Conservation (phyloP, 2,113 vertebrate species). For the Toxotes chatareus region DNA sequence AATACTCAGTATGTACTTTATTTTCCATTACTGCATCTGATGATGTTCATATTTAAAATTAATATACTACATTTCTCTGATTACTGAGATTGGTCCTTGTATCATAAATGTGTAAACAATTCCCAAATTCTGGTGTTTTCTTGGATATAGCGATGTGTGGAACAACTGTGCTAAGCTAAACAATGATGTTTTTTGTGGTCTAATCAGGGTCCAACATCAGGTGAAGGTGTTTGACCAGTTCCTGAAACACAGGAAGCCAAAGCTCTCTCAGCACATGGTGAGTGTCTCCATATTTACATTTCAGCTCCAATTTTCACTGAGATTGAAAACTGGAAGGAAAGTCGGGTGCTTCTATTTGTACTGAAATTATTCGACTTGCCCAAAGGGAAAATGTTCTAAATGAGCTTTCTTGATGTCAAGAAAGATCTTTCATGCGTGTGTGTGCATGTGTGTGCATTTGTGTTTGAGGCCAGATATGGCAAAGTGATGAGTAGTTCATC, state of each 20-base stretch:
- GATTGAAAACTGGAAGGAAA: neutral
- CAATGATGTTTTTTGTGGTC: neutral
- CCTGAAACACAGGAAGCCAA: constrained; percentile 81
- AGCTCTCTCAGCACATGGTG: constrained; percentile 82
- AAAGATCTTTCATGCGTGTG: neutral
- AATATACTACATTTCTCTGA: too few species aligned
- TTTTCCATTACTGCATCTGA: too few species aligned
- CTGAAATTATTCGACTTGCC: neutral
- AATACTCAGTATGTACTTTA: neutral
- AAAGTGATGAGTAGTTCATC: constrained; percentile 42
- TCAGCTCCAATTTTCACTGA: neutral
- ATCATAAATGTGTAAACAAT: too few species aligned
- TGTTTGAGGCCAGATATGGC: constrained; percentile 14
- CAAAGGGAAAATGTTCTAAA: neutral
- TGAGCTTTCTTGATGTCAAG: neutral
- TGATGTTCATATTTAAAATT: neutral
- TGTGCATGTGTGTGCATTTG: neutral
- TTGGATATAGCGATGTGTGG: neutral
- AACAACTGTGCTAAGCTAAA: neutral
- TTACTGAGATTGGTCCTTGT: too few species aligned
- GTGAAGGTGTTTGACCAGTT: constrained; percentile 82
- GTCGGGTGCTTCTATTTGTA: neutral
- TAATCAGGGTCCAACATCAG: constrained; percentile 80
- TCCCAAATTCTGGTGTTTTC: neutral
- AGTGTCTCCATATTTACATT: constrained; percentile 34